A percentile compares a stretch with the other conserved stretches of the same genome.
phyloP scores from a whole-genome alignment of 2,113 vertebrate genomes.

The Podiceps cristatus region DNA sequence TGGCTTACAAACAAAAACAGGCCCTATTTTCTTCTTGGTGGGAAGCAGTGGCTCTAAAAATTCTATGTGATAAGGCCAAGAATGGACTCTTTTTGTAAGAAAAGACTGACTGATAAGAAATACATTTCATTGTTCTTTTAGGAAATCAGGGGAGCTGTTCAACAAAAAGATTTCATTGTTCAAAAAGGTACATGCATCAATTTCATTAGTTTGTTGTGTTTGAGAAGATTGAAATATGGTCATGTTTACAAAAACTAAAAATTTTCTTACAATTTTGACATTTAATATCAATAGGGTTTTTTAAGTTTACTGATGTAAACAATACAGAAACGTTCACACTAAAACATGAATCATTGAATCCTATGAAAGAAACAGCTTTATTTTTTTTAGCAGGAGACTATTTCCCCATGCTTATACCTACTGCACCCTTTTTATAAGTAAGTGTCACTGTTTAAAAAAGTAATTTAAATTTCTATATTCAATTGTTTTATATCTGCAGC shows the following conservation, averaged over 20 bases:
- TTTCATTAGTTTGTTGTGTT: not conserved
- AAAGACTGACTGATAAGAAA: not conserved
- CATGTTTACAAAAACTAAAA: not conserved
- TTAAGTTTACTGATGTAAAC: not conserved
- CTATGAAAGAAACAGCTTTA: not conserved
- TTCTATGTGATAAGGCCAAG: not conserved
- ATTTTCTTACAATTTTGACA: not conserved
- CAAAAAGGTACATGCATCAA: not conserved
- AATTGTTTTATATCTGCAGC: not conserved
- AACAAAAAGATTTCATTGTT: not conserved
- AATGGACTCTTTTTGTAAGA: not conserved
- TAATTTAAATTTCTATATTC: not conserved
- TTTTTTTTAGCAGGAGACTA: not conserved
- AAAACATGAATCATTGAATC: not conserved
- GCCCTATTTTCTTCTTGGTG: not conserved
- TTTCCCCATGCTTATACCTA: not conserved
- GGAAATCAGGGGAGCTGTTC: not conserved
- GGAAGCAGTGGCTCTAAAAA: not conserved
- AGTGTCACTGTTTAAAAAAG: not conserved
- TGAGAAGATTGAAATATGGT: not conserved
- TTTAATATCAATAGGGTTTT: accelerated
- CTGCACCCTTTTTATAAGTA: not conserved
- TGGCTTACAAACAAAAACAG: not conserved
- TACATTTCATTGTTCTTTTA: not conserved
- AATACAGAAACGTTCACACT: not conserved